Percentiles rank a stretch among this genome's conserved stretches.
Evolutionary conservation across 2,113 vertebrate species (phyloP).

Genomic region (Passer montanus): DNA sequence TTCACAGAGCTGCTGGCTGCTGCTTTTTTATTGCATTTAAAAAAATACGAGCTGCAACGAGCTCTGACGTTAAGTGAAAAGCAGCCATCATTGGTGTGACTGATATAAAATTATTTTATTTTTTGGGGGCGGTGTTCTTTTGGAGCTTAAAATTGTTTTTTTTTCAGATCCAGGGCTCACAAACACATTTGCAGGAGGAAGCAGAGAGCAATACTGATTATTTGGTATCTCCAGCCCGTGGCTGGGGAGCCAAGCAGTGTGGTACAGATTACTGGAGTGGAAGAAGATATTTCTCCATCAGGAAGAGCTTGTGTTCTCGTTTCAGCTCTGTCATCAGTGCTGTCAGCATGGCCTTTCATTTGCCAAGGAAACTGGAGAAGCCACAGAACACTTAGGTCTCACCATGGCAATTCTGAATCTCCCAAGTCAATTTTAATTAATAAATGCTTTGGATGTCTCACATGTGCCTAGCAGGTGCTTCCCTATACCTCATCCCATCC

Average conservation of each 20-base stretch:
- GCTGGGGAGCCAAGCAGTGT: neutral
- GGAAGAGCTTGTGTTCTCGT: neutral
- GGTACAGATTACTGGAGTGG: constrained; percentile 2
- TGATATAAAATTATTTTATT: neutral
- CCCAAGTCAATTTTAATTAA: neutral
- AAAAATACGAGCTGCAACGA: neutral
- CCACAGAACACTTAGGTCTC: neutral
- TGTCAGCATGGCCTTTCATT: neutral
- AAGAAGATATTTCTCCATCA: neutral
- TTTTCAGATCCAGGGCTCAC: neutral
- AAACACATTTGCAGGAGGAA: constrained; percentile 39
- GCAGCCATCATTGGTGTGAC: neutral
- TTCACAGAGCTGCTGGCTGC: neutral
- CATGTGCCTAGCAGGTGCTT: accelerated
- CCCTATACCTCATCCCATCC: neutral
- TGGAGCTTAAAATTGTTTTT: neutral
- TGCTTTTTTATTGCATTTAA: neutral
- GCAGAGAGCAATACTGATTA: neutral
- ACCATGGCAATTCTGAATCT: neutral
- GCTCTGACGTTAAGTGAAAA: neutral
- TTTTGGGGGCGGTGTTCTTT: neutral
- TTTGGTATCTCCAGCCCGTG: neutral
- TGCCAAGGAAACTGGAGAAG: constrained; percentile 19
- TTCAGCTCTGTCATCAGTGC: neutral
- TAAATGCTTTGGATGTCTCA: neutral